Base-by-base conservation (phyloP, 1,140 invertebrate genomes). In the Drosophila jambulina region DNA sequence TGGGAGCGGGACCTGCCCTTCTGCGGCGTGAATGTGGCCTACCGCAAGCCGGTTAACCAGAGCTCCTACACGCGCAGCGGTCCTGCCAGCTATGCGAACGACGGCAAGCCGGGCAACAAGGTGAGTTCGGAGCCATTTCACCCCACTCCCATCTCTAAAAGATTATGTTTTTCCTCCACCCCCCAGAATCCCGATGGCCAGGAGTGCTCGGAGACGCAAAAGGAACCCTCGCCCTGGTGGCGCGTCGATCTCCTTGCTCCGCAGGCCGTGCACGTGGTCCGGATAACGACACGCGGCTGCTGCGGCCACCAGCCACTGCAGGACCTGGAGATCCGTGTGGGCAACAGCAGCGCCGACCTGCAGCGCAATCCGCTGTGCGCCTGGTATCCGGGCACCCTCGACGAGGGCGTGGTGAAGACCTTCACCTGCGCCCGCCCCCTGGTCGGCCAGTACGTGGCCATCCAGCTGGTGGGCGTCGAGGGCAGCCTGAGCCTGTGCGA, bases 311-410 rank as follows among this genome's bases (percentile, higher is more conserved):
- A 97, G 85, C 97, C 97, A n/a, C 93, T 98, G 29, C 96, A 98
- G 93, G 97, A 98, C 92, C 93, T 98, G 48, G 97, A 98, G 93
- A 98, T 98, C 67, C 94, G 97, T 40, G 97, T 98, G 7, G 97
- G 97, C 25, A 98, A 98, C 91, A 98, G 97, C 92, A 97, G 97
- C 58, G 94, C 94, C 3, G 96, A 97, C 80, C 93, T 98, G 40
- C 97, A 97, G 90, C 94, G 96, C 48, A 98, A 98, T 94, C 97
- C 97, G 38, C 93, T 98, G 2, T 98, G 97, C 88, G 97, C 97
- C 15, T 98, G 98, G 97, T 97, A 97, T 93, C 97, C 97, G 0
- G 97, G 97, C 58, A 97, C 97, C n/a, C 95, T 98, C 48, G 97
- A 98, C 85, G 97, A 98, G 93, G 97, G 97, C 32, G 95, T 96